Conservation (phyloP, 37 sponge, comb jelly and placozoan species). For the Cliona cf. orientalis region DNA sequence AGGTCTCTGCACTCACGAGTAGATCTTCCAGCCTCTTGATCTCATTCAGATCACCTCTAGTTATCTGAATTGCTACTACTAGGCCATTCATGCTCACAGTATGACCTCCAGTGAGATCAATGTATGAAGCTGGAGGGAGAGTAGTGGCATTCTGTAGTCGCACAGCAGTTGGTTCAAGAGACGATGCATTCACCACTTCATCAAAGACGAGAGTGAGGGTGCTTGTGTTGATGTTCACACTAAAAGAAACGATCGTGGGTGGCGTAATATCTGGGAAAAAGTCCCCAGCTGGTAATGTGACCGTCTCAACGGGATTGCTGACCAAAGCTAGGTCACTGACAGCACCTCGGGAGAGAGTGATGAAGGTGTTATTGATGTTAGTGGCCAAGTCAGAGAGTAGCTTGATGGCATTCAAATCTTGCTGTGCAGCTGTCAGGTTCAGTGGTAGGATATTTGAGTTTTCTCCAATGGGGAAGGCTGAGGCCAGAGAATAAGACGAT, state of each 20-base stretch:
- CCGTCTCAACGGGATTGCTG: constrained; percentile 51
- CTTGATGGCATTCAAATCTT: constrained; percentile 81
- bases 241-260: constrained; percentile 64
- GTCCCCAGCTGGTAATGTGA: constrained; percentile 22
- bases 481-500: constrained; percentile 10
- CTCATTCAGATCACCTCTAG: constrained; percentile 75
- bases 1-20: constrained; percentile 33
- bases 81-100: constrained; percentile 69
- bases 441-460: constrained; percentile 74
- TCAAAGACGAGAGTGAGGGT: constrained; percentile 75
- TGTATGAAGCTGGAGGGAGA: background rate
- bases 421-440: constrained; percentile 73
- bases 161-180: constrained; percentile 62
- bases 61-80: constrained; percentile 60
- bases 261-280: constrained; percentile 69
- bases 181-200: constrained; percentile 75
- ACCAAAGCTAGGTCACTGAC: constrained; percentile 60
- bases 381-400: constrained; percentile 68
- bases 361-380: constrained; percentile 51
- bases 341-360: constrained; percentile 55
- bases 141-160: constrained; percentile 62
- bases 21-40: constrained; percentile 74
- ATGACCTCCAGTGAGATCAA: constrained; percentile 57
- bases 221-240: constrained; percentile 73
- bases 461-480: constrained; percentile 57